Evolutionary conservation across 37 sponge, comb jelly and placozoan genomes (phyloP), one percentile per base, ranked within the genome.

Genomic region (Petrosia ficiformis): DNA sequence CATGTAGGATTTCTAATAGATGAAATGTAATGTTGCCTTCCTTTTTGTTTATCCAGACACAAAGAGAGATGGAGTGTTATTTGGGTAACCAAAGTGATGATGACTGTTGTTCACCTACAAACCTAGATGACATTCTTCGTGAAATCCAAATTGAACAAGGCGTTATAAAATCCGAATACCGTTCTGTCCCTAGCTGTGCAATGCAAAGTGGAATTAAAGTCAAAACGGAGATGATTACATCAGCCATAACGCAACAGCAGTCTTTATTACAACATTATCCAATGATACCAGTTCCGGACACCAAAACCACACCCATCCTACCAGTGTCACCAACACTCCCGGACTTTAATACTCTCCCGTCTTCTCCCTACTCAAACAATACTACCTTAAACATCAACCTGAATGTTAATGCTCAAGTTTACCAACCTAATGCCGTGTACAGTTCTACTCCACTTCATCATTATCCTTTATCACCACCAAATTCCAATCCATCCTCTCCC

Each of bases 401-500:
- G 52, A 86, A 86, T 74, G 68, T 79, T 30, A 79, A 74, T 30
- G 80, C 86, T 2, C 85, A 84, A 59, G 85, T 68, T 16, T 77
- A 77, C 84, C 22, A 35, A 2, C 59, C 81, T 2, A 28, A 39
- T 11, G 24, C 38, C 25, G 65, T 38, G 33, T 73, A 64, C 59
- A 11, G 67, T 48, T 77, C 79, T 37, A 44, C 75, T 2, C 82
- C 86, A 0, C 71, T 89, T 25, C 69, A 67, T 26, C 86, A 90
- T 44, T 84, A 76, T 38, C 84, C 90, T 30, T 48, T 79, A 8
- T 79, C 82, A 26, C 84, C 87, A 3, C 84, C 87, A 14, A 83
- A 57, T 61, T 86, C 87, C 16, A 82, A 86, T 68, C 92, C 92
- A 19, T 38, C 84, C 6, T 86, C 92, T 25, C 87, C 92, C 4